phyloP scores from a whole-genome alignment of 2,113 vertebrate species.

The Hippocampus mohnikei region DNA sequence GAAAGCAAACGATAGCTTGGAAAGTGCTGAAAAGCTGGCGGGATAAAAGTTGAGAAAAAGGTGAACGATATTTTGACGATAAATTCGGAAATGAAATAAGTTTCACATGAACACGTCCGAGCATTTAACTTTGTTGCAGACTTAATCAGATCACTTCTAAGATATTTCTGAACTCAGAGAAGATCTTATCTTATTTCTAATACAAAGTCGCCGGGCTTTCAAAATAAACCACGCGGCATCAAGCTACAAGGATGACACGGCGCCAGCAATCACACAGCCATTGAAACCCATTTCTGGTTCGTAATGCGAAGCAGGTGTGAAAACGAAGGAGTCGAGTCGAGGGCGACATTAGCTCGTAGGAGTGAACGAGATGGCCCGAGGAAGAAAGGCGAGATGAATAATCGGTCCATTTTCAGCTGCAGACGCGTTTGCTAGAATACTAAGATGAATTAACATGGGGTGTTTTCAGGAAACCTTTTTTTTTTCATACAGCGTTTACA shows the following conservation, averaged over 20 bases:
- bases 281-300: neutral
- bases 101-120: neutral
- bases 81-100: neutral
- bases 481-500: neutral
- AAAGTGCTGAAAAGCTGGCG: neutral
- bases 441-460: neutral
- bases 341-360: neutral
- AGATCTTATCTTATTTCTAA: conserved; percentile 2
- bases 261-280: neutral
- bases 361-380: neutral
- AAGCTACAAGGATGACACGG: neutral
- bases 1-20: neutral
- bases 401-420: too few species aligned
- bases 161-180: neutral
- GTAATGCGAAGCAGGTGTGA: conserved; percentile 2
- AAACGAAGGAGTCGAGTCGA: neutral
- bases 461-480: neutral
- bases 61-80: neutral
- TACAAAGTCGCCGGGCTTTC: neutral
- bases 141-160: neutral
- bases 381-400: neutral
- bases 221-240: neutral
- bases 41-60: neutral
- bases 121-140: neutral
- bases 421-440: neutral